phyloP scores from a whole-genome alignment of 2,113 vertebrate species.

The Tragelaphus strepsiceros region DNA sequence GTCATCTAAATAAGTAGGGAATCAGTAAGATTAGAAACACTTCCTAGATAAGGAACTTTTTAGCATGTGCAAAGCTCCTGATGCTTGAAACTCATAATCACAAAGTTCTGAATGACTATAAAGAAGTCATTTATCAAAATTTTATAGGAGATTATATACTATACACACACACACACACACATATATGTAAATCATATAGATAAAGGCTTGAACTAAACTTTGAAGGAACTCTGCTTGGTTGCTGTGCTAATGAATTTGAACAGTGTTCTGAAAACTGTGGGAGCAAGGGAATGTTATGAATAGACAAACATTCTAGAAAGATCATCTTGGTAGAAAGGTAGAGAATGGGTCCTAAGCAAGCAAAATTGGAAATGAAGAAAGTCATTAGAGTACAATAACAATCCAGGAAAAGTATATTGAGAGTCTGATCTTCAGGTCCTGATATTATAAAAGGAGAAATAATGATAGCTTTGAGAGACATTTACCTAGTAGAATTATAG shows the following conservation, averaged over 20 bases:
- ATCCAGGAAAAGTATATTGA: neutral
- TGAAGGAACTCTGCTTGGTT: neutral
- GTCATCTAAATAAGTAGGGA: neutral
- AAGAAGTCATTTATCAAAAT: neutral
- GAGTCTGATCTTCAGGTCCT: neutral
- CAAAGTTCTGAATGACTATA: neutral
- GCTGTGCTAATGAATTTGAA: neutral
- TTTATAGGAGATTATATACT: neutral
- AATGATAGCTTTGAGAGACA: neutral
- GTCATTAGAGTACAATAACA: neutral
- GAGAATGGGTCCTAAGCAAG: neutral
- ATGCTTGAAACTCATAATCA: neutral
- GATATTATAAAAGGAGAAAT: neutral
- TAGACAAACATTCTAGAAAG: neutral
- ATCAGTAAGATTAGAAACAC: neutral
- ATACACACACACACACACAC: neutral
- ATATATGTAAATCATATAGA: neutral
- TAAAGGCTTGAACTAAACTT: neutral
- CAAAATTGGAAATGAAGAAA: neutral
- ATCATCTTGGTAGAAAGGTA: neutral
- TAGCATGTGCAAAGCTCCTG: neutral
- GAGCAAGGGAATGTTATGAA: too few species aligned
- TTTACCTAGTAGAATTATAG: neutral
- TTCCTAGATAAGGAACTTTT: neutral
- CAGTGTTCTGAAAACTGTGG: neutral